Evolutionary conservation across 1,140 invertebrate genomes (phyloP), one percentile per base, ranked within the genome.

Genomic region (Probaryconus sp.): DNA sequence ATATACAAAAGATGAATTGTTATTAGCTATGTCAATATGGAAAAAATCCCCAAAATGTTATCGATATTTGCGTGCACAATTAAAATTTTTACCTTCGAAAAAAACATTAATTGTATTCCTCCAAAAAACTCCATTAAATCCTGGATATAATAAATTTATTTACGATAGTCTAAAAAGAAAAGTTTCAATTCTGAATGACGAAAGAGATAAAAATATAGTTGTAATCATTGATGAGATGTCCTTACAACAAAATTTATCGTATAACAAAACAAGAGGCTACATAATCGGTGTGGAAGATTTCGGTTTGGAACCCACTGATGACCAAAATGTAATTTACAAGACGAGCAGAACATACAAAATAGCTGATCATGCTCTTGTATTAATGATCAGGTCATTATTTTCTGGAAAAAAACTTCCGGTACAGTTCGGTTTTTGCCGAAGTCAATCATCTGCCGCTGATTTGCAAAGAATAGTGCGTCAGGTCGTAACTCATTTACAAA

Each of bases 251-350:
- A 11, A 61, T 50, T 10, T 61, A 1, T 50, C 40, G n/a, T 51
- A 64, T 5, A 24, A 21, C 17, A 20, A 51, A 33, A 51, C 11
- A 16, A 33, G 30, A 14, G 60, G 60, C 1, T 30, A 7, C 7
- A 53, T 64, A 10, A 17, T 53, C n/a, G 60, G 48, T 10, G 48
- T 53, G 1, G 47, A 48, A 43, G 60, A 64, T 43, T 53, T 26
- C 28, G 60, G 56, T 10, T n/a, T 50, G 1, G 26, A 50, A 17
- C 11, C 16, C 1, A n/a, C 13, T 26, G 1, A 7, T 2, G 21
- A 14, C 14, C 17, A 26, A n/a, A 18, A 21, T 9, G 17, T 17
- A 26, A n/a, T n/a, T n/a, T n/a, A n/a, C n/a, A 24, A 26, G 13
- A 16, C 42, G 18, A 33, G 16, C 3, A 33, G 45, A 20, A 33